Evolutionary conservation across 2,888 invertebrate species (phyloP), one percentile per base, ranked within the genome.

Genomic region (Lasiommata megera): DNA sequence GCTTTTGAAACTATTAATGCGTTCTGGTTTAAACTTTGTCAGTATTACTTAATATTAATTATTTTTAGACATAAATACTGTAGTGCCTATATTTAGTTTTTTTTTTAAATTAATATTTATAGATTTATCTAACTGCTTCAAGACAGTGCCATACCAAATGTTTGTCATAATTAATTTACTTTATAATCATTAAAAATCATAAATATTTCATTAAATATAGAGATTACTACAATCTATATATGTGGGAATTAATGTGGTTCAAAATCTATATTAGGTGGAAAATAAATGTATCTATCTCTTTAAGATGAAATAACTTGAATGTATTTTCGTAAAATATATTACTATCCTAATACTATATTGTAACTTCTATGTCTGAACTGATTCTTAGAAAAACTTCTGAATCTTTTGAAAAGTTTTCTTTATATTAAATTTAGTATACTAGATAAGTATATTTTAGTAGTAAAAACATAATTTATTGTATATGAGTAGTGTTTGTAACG

Each of bases 121-220:
- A 34, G 1, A 34, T 34, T 11, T 12, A 38, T 6, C 11, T 34
- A 6, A 43, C 54, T 40, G 36, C 36, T 69, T 70, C 67, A n/a
- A 54, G 53, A 70, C 63, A 60, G 76, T 74, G 76, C 75, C 73
- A 76, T 74, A 73, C 63, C 67, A 52, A 46, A 57, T 50, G 11
- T 31, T 55, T 28, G 28, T 50, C 16, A 23, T 54, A 51, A 37
- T 43, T 43, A n/a, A n/a, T 18, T 29, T 28, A 14, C 18, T 43
- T 54, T 50, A 44, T 16, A 29, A 48, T 12, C 14, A 18, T 17
- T 36, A 18, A 48, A 43, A 37, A 29, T 14, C 16, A 48, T 11
- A 43, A 31, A n/a, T 31, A 53, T 28, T 58, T 28, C 44, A 29
- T 48, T 18, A 28, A 41, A 54, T 48, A 34, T 11, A 11, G 9